Evolutionary conservation across 2,797 vertebrate genomes (phyloP).

Genomic region (Clarias laeviceps): DNA sequence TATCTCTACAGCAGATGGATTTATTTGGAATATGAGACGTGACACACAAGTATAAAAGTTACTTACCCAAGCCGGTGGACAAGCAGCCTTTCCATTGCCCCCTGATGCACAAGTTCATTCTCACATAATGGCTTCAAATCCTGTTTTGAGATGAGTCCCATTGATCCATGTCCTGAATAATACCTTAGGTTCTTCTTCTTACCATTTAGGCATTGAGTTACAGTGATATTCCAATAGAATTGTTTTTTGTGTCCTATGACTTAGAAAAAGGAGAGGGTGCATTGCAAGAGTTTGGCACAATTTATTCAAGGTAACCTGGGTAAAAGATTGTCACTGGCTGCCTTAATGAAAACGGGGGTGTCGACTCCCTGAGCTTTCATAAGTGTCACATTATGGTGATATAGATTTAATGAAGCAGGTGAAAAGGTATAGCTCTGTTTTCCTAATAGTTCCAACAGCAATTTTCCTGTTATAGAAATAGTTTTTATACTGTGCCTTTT

Average conservation of each 20-base stretch:
- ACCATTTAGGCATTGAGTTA: conserved; percentile 29
- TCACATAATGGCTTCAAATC: conserved; percentile 38
- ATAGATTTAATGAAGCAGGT: conserved; percentile 49
- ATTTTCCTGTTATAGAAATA: conserved; percentile 25
- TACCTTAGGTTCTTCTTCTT: conserved; percentile 25
- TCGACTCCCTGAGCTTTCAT: conserved; percentile 29
- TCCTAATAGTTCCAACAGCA: conserved; percentile 29
- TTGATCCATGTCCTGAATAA: conserved; percentile 47
- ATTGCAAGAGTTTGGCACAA: conserved; percentile 2
- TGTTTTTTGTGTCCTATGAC: conserved; percentile 3
- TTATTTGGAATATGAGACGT: conserved; percentile 32
- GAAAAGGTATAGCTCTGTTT: conserved; percentile 38
- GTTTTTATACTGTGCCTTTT: conserved; percentile 6
- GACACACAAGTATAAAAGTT: conserved; percentile 30
- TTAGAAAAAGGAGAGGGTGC: too few relatives aligned
- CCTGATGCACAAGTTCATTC: conserved; percentile 37
- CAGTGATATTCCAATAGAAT: conserved; percentile 11
- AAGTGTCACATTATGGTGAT: conserved; percentile 47
- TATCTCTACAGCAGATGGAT: conserved; percentile 22
- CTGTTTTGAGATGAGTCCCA: conserved; percentile 32
- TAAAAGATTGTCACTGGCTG: conserved; percentile 23
- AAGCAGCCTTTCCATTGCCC: conserved; percentile 28
- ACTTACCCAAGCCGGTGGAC: conserved; percentile 18
- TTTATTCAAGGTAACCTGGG: conserved; percentile 27
- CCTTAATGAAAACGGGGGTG: conserved; percentile 39